Percentiles rank a stretch among this genome's conserved stretches.
phyloP scores from a whole-genome alignment of 2,888 invertebrate species.

The Asteroscopus sphinx region DNA sequence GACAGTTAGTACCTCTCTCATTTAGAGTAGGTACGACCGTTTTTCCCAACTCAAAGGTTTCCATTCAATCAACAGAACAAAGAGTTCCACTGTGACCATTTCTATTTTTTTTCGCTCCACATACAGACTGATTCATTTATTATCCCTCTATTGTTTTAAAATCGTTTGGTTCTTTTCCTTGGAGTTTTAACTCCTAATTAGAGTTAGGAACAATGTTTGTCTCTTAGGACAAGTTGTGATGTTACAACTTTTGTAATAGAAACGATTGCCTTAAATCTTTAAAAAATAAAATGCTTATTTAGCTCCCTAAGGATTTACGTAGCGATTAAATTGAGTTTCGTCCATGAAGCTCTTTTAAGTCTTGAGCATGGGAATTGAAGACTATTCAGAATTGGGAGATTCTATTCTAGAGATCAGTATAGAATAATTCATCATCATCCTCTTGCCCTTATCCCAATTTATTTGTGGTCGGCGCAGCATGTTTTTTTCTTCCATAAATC shows the following conservation, averaged over 20 bases:
- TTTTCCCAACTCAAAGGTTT: slow-evolving; percentile 48
- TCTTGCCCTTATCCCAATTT: no score
- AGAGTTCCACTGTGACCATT: slow-evolving; percentile 49
- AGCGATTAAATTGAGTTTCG: no score
- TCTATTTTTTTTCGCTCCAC: slow-evolving; percentile 43
- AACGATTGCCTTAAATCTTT: slow-evolving; percentile 12
- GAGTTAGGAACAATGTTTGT: slow-evolving; percentile 31
- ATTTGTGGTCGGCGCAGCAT: no score
- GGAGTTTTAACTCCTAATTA: slow-evolving; percentile 35
- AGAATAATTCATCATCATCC: no score
- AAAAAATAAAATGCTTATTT: no score
- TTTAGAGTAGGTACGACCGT: slow-evolving; percentile 28
- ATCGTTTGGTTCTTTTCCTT: slow-evolving; percentile 16
- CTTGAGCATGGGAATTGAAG: no score
- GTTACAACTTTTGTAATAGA: slow-evolving; percentile 29
- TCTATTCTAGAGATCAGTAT: no score
- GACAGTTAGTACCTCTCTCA: slow-evolving; percentile 28
- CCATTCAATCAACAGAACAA: slow-evolving; percentile 61
- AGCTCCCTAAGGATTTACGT: no score
- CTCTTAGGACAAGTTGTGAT: slow-evolving; percentile 26
- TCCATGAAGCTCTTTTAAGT: no score
- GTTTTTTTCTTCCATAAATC: no score
- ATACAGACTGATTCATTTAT: slow-evolving; percentile 46
- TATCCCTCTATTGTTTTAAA: slow-evolving; percentile 43
- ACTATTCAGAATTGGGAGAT: no score